A percentile compares a stretch with the other conserved stretches of the same genome.
Conservation (phyloP, 1,140 invertebrate species). For the Prorops nasuta region DNA sequence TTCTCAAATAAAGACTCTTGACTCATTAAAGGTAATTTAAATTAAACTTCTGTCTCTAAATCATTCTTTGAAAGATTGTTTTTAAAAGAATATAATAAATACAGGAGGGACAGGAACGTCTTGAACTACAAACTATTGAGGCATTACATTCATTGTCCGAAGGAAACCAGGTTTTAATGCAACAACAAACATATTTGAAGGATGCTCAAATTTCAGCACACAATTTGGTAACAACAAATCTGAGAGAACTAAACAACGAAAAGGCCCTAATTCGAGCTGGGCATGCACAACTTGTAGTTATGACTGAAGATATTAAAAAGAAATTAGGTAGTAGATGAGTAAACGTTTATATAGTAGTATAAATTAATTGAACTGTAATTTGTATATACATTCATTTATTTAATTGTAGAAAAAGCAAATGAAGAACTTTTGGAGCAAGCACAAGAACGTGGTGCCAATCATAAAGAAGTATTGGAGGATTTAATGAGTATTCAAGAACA, state of each 20-base stretch:
- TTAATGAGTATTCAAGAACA: conserved; percentile 59
- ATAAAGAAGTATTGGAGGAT: conserved; percentile 61
- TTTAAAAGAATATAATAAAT: conserved; percentile 11
- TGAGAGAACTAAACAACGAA: conserved; percentile 60
- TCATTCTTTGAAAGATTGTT: no score
- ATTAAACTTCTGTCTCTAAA: neutral
- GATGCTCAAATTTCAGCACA: conserved; percentile 57
- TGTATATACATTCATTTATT: no score
- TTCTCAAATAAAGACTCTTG: conserved; percentile 44
- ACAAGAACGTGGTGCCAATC: conserved; percentile 52
- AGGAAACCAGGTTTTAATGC: conserved; percentile 57
- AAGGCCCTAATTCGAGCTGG: conserved; percentile 63
- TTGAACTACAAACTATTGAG: conserved; percentile 56
- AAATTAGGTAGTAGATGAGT: conserved; percentile 55
- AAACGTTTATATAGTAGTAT: neutral
- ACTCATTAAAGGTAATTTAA: conserved; percentile 46
- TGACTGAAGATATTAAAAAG: conserved; percentile 60
- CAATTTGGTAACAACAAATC: conserved; percentile 58
- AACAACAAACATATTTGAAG: conserved; percentile 59
- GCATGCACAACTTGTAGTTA: conserved; percentile 57
- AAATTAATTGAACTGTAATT: conserved; percentile 6
- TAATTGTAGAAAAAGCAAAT: conserved; percentile 52
- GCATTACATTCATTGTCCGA: conserved; percentile 55
- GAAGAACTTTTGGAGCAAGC: conserved; percentile 55
- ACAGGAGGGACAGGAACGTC: conserved; percentile 59